These are phyloP conservation scores for Neoniphon sammara DNA, from an alignment of 2,797 vertebrate genomes.

Conservation along the genomic window DNA sequence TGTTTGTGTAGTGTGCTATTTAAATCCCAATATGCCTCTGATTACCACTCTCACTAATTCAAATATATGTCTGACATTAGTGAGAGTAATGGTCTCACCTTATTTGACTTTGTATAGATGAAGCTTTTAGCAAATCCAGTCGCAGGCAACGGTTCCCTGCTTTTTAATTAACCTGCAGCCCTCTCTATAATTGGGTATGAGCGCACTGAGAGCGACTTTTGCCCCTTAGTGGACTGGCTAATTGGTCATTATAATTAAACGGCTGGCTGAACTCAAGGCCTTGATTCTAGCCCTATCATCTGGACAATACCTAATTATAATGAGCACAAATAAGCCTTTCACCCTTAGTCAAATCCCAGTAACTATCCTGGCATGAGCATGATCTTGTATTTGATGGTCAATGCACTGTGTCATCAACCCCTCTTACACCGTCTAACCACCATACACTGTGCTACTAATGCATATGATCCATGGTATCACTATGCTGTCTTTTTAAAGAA, in stretches of 20 bases:
- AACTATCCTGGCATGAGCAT: not conserved
- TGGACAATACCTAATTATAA: constrained; percentile 30
- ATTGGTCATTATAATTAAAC: constrained; percentile 77
- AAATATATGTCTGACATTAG: constrained; percentile 18
- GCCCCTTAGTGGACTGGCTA: constrained; percentile 59
- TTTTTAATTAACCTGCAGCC: constrained; percentile 74
- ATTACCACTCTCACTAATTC: not conserved
- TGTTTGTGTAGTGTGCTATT: not conserved
- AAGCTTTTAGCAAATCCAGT: constrained; percentile 1
- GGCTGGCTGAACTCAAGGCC: constrained; percentile 51
- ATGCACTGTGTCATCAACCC: not conserved
- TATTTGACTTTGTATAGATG: constrained; percentile 37
- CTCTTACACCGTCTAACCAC: not conserved
- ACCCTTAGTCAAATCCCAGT: not conserved
- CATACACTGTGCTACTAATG: not conserved
- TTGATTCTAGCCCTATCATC: constrained; percentile 18
- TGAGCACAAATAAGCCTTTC: constrained; percentile 8
- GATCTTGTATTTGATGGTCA: constrained; percentile 1
- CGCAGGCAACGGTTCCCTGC: not conserved
- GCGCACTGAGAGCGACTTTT: constrained; percentile 35
- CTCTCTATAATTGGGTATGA: constrained; percentile 51
- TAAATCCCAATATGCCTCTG: not conserved
- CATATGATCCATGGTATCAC: not conserved
- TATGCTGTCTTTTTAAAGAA: not conserved
- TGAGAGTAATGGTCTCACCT: constrained; percentile 14